phyloP scores from a whole-genome alignment of 2,888 invertebrate species.

The Tyria jacobaeae region DNA sequence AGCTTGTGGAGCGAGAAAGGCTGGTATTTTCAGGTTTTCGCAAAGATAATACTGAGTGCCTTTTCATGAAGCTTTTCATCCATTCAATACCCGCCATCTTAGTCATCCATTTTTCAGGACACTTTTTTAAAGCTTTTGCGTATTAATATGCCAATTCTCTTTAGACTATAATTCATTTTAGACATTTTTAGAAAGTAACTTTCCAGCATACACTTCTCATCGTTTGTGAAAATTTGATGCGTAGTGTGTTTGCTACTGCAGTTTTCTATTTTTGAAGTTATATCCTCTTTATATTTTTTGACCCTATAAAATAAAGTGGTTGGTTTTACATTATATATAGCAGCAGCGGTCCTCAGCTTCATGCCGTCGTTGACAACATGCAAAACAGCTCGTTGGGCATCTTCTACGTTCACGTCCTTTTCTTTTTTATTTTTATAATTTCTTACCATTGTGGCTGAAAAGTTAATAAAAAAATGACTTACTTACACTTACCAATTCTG shows the following conservation, averaged over 20 bases:
- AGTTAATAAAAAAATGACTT: no score
- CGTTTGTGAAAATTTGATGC: no score
- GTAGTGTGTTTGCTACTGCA: no score
- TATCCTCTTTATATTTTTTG: no score
- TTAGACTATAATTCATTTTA: no score
- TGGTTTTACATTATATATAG: constrained; percentile 22
- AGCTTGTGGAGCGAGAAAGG: neutral
- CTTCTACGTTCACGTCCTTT: constrained; percentile 18
- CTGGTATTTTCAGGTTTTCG: constrained; percentile 3
- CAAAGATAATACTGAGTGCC: neutral
- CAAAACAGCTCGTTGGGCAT: constrained; percentile 27
- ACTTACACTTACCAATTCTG: no score
- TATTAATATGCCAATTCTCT: no score
- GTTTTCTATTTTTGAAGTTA: no score
- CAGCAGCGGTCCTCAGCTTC: constrained; percentile 28
- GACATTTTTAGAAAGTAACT: no score
- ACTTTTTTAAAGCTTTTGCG: neutral
- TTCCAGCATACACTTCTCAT: no score
- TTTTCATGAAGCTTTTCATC: neutral
- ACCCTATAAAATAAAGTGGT: no score
- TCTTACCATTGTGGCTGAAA: constrained; percentile 10
- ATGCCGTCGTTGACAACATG: constrained; percentile 26
- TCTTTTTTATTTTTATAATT: constrained; percentile 21
- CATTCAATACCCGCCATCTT: neutral
- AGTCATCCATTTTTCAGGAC: neutral